Percentiles rank a stretch among this genome's conserved stretches.
phyloP scores from a whole-genome alignment of 2,113 vertebrate genomes.

The Probosciger aterrimus region DNA sequence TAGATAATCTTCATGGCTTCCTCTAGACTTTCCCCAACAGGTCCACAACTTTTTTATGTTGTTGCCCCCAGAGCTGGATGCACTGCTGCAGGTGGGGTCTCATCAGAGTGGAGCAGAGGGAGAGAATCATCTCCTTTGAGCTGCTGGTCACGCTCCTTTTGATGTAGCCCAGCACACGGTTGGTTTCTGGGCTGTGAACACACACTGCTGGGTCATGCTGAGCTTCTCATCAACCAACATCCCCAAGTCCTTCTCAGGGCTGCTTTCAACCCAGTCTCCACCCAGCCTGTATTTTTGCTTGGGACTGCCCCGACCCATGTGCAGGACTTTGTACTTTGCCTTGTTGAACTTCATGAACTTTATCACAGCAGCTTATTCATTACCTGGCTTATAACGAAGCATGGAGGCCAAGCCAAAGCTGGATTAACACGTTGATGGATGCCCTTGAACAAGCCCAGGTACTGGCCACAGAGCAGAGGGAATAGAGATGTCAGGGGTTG shows the following conservation, averaged over 20 bases:
- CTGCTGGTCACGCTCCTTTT: background rate
- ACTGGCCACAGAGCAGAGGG: background rate
- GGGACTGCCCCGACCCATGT: background rate
- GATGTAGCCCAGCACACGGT: background rate
- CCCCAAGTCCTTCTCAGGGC: background rate
- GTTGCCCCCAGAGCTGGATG: background rate
- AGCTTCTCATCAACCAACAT: background rate
- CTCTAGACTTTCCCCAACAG: background rate
- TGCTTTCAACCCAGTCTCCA: background rate
- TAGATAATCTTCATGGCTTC: background rate
- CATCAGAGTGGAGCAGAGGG: background rate
- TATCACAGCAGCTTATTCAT: background rate
- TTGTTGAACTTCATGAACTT: background rate
- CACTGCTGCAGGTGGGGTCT: background rate
- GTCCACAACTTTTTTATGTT: background rate
- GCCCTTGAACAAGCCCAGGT: background rate
- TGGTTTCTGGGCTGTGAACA: background rate
- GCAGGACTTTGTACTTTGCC: background rate
- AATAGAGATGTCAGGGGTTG: background rate
- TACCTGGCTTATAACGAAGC: background rate
- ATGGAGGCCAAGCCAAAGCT: background rate
- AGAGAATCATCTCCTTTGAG: background rate
- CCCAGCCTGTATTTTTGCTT: background rate
- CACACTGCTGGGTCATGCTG: background rate
- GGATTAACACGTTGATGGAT: background rate